Base-by-base conservation (phyloP, 1,140 invertebrate species). In the Phymastichus coffea region DNA sequence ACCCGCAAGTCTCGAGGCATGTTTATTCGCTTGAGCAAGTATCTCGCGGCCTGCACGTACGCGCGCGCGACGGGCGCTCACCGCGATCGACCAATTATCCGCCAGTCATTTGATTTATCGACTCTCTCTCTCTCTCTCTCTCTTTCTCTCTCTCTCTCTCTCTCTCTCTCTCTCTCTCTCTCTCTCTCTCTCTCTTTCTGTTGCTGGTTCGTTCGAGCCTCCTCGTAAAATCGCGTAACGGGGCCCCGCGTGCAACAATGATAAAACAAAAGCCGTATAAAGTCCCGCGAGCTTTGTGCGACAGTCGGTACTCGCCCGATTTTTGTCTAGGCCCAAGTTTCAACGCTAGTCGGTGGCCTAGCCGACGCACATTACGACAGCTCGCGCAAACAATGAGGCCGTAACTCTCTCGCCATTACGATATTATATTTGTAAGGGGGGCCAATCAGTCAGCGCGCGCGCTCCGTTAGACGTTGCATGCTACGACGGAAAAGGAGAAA, bases 81-180 rank as follows among this genome's bases (percentile, higher is more conserved):
- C 37, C 2, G n/a, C 58, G 56, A 58, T 58, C 57, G 57, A 53
- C 57, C 57, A 53, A 59, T 59, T 59, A 52, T 15, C 57, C 57
- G 57, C 57, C 57, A 47, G 22, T 59, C 38, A 52, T 59, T 54
- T 60, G 49, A 60, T 60, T 60, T 60, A 60, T 54, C 43, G 41
- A 28, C 41, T 56, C 60, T 57, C 46, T 47, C n/a, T 33, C 54
- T 51, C 28, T 17, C 41, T 58, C 23, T 28, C 63, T 35, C 51
- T 48, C 59, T 23, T 23, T 48, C 35, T 47, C n/a, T n/a, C 17
- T 19, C 17, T 43, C 40, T 22, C 15, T 43, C 40, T 20, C 20
- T 20, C 41, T 22, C 19, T 22, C 41, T 25, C 41, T 25, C 22
- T 22, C 41, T 55, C 53, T 55, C 22, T 23, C 25, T 40, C 35